Evolutionary conservation across 2,113 vertebrate genomes (phyloP).

Genomic region (Pelusios castaneus): DNA sequence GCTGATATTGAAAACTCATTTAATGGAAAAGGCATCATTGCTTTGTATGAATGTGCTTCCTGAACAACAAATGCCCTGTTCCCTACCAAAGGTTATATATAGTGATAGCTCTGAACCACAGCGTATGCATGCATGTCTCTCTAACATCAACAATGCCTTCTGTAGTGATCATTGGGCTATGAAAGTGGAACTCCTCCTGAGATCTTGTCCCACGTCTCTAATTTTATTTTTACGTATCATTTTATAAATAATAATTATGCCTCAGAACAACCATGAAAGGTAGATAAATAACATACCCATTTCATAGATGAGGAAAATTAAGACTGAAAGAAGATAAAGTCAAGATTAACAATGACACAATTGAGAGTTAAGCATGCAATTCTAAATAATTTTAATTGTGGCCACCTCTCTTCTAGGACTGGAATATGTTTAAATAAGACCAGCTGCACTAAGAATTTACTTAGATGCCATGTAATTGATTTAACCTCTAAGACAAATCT

Average conservation of each 20-base stretch:
- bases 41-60: rapidly evolving
- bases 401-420: background rate
- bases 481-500: background rate
- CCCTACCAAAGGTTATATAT: background rate
- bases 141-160: background rate
- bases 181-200: background rate
- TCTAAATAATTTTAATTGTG: background rate
- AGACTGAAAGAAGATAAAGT: background rate
- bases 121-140: background rate
- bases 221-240: background rate
- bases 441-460: background rate
- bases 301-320: background rate
- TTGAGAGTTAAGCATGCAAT: background rate
- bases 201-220: background rate
- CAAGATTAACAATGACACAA: background rate
- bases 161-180: rapidly evolving
- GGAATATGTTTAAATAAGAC: rapidly evolving
- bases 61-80: background rate
- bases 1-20: background rate
- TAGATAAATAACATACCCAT: background rate
- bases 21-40: background rate
- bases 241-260: background rate
- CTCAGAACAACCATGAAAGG: background rate
- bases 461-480: background rate
- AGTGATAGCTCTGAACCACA: background rate